phyloP scores from a whole-genome alignment of 1,140 invertebrate species.

The Whitmania pigra region DNA sequence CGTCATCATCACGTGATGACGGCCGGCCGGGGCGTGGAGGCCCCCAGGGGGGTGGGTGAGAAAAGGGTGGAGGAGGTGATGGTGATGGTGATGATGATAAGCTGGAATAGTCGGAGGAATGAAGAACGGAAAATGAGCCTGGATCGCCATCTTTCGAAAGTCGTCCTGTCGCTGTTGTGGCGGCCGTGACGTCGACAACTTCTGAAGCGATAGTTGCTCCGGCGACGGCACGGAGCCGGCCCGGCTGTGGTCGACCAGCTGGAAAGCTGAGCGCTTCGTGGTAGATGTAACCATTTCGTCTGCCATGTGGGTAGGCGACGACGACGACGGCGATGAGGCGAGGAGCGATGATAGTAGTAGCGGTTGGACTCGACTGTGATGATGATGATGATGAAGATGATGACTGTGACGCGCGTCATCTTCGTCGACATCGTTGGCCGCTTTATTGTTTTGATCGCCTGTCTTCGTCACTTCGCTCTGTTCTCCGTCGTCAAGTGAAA shows the following conservation, averaged over 20 bases:
- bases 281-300: too few species aligned
- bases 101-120: background rate
- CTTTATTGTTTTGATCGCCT: background rate
- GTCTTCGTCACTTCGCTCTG: background rate
- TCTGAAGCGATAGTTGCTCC: too few species aligned
- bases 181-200: too few species aligned
- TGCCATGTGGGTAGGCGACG: too few species aligned
- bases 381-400: background rate
- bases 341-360: background rate
- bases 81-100: conserved; percentile 3
- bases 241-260: too few species aligned
- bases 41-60: background rate
- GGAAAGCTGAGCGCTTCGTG: too few species aligned
- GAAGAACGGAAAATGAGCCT: background rate
- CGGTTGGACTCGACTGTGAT: background rate
- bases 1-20: conserved; percentile 8
- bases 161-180: too few species aligned
- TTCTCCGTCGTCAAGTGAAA: background rate
- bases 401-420: background rate
- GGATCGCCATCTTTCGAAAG: background rate
- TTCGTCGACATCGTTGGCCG: background rate
- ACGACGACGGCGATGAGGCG: too few species aligned
- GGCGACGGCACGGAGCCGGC: too few species aligned
- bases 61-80: background rate
- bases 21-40: background rate